Base-by-base conservation (phyloP, 2,113 vertebrate species). In the Phainopepla nitens region DNA sequence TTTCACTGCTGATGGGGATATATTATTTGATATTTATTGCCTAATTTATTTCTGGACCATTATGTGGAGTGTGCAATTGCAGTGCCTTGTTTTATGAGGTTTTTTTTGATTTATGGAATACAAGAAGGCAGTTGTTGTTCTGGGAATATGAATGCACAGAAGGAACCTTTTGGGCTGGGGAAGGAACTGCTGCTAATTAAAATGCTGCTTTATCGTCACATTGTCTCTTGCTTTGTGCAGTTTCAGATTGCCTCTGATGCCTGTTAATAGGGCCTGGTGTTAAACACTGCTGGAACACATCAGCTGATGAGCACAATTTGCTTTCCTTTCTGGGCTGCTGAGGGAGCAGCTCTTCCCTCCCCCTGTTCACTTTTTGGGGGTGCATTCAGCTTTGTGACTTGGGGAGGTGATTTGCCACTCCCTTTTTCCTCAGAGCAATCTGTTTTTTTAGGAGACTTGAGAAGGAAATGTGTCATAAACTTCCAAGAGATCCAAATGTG, bases 41-140 rank as follows among this genome's bases (percentile, higher is more conserved):
- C 94, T 95, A 45, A 81, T 94, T 96, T 94, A 87, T 80, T 91
- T 83, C 96, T 89, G 96, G 89, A 65, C 93, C 77, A 45, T 95
- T 88, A 72, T 65, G 76, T 75, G 94, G 86, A 93, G 76, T 79
- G 83, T 72, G 87, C 95, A 87, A 92, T 94, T 81, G 87, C 51
- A 95, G 91, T 54, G 87, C 86, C 42, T 65, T 57, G 79, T 85
- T 94, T 93, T 83, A 76, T 68, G 92, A 93, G 42, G 1, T 9
- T 45, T 42, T 80, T 94, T 93, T 27, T 89, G 95, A 87, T 97
- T 93, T 94, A 89, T 73, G 93, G 64, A 73, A 60, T 7, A 70
- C 72, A 78, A 69, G 79, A 12, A 29, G 60, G 29, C 54, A 44
- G 92, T 92, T 82, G 80, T 87, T 72, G 47, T 93, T 77, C 61